phyloP scores from a whole-genome alignment of 2,888 invertebrate species.

The Bembecia ichneumoniformis region DNA sequence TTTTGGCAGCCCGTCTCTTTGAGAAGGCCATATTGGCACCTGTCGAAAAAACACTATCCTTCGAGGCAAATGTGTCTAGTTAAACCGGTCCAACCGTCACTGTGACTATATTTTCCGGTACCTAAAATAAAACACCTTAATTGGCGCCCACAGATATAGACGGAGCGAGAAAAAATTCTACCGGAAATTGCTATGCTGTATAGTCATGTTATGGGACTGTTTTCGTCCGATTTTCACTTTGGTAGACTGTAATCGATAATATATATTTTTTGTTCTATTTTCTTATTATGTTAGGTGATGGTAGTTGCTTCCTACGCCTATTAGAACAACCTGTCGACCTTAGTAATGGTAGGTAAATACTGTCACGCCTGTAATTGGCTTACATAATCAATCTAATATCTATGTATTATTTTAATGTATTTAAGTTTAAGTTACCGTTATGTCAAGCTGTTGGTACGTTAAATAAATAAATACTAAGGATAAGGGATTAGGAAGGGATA shows the following conservation, averaged over 20 bases:
- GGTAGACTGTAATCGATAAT: background rate
- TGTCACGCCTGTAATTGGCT: too few relatives aligned
- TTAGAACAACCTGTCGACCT: too few relatives aligned
- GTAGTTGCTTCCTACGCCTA: too few relatives aligned
- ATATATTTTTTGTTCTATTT: too few relatives aligned
- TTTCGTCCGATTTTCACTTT: background rate
- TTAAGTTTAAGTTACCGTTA: too few relatives aligned
- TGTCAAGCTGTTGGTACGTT: too few relatives aligned
- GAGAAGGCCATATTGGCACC: conserved; percentile 30
- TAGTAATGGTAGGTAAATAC: too few relatives aligned
- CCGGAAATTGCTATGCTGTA: conserved; percentile 43
- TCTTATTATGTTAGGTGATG: too few relatives aligned
- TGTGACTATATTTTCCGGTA: conserved; percentile 33
- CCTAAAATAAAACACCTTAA: conserved; percentile 41
- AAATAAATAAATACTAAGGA: too few relatives aligned
- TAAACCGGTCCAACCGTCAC: conserved; percentile 42
- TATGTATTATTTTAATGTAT: too few relatives aligned
- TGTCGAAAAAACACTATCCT: conserved; percentile 42
- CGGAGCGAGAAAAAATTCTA: conserved; percentile 25
- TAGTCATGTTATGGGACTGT: conserved; percentile 15
- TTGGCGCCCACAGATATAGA: conserved; percentile 22
- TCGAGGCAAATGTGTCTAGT: conserved; percentile 29
- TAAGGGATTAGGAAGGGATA: too few relatives aligned
- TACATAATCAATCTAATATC: too few relatives aligned
- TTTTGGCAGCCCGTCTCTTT: conserved; percentile 17